These are phyloP conservation scores for Limnephilus marmoratus DNA, from an alignment of 2,888 invertebrate genomes.

Conservation along the genomic window DNA sequence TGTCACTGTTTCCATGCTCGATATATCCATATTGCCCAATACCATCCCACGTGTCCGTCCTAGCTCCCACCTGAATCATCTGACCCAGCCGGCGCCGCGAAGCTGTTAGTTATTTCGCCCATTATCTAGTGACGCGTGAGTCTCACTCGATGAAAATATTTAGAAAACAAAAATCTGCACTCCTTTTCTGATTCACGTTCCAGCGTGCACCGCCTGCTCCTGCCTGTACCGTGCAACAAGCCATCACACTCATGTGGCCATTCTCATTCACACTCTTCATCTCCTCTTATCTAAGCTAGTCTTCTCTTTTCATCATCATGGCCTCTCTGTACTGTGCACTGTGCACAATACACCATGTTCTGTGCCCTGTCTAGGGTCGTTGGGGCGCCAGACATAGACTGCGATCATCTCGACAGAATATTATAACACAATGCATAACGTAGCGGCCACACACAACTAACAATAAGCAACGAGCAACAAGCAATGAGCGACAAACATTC, in stretches of 20 bases:
- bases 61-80: too few relatives aligned
- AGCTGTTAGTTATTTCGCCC: background rate
- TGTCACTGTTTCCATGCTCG: background rate
- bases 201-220: background rate
- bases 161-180: conserved; percentile 21
- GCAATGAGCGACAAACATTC: background rate
- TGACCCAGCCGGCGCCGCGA: background rate
- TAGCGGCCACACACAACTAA: background rate
- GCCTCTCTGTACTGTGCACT: too few relatives aligned
- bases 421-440: too few relatives aligned
- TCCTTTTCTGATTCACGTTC: background rate
- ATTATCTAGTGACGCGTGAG: background rate
- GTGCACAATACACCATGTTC: too few relatives aligned
- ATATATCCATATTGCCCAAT: background rate
- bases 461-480: background rate
- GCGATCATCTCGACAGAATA: too few relatives aligned
- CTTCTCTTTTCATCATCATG: background rate
- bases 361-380: too few relatives aligned
- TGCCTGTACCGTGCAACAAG: too few relatives aligned
- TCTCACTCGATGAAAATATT: conserved; percentile 9
- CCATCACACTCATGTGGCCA: background rate
- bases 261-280: background rate
- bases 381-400: too few relatives aligned
- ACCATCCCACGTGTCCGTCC: background rate
- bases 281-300: background rate